Conservation (phyloP, 2,113 vertebrate genomes). For the Morone saxatilis region DNA sequence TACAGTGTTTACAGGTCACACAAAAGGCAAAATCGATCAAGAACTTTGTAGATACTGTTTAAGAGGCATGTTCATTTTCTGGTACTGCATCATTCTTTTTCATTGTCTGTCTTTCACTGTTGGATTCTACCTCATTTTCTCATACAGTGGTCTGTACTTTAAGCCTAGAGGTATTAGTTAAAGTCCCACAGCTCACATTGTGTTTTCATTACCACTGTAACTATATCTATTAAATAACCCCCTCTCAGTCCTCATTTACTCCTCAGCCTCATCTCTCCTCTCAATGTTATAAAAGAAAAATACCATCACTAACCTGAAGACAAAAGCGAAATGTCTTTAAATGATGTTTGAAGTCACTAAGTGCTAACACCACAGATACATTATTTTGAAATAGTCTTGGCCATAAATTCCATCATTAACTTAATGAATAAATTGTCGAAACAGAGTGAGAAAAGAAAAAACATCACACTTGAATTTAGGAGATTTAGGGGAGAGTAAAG, state of each 20-base stretch:
- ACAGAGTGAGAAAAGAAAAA: neutral
- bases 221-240: conserved; percentile 15
- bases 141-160: neutral
- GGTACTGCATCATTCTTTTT: neutral
- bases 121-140: neutral
- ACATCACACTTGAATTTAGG: neutral
- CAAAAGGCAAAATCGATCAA: neutral
- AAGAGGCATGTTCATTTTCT: neutral
- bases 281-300: neutral
- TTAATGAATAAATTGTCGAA: neutral
- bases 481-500: neutral
- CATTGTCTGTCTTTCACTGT: neutral
- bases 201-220: conserved; percentile 28
- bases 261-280: neutral
- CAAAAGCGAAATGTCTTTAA: neutral
- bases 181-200: conserved; percentile 12
- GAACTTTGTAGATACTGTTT: neutral
- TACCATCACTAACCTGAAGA: neutral
- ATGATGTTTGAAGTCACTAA: neutral
- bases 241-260: conserved; percentile 14
- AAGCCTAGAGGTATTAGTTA: conserved; percentile 10
- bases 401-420: neutral
- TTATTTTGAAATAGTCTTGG: neutral
- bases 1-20: neutral
- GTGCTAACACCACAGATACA: neutral